phyloP scores from a whole-genome alignment of 2,888 invertebrate species.

The Standfussiana lucernea region DNA sequence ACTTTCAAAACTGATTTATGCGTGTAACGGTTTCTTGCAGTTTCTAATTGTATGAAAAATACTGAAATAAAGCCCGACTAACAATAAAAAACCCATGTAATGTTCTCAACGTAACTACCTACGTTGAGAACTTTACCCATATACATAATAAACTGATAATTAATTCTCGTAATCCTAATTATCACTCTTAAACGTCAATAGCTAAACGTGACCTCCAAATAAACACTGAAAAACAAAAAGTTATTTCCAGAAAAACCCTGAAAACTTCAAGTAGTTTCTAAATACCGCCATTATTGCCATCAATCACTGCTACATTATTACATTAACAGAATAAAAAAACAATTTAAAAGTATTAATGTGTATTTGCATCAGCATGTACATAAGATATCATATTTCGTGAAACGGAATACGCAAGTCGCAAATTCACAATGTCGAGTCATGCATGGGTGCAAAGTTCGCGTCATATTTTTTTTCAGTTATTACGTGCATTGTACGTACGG shows the following conservation, averaged over 20 bases:
- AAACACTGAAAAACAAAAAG: background rate
- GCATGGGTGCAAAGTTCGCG: background rate
- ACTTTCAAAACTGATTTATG: background rate
- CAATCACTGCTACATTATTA: background rate
- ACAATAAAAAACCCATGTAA: background rate
- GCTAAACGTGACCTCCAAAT: background rate
- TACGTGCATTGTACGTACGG: background rate
- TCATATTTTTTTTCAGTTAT: slow-evolving; percentile 33
- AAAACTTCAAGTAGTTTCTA: background rate
- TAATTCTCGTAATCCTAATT: background rate
- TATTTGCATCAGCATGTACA: slow-evolving; percentile 6
- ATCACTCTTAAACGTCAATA: background rate
- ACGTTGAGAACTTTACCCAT: no score
- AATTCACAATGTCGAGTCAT: slow-evolving; percentile 6
- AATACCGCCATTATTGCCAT: background rate
- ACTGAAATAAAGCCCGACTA: background rate
- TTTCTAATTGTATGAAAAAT: background rate
- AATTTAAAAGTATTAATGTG: background rate
- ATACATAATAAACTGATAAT: background rate
- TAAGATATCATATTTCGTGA: background rate
- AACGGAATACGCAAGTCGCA: slow-evolving; percentile 5
- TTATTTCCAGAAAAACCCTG: background rate
- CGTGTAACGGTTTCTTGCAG: background rate
- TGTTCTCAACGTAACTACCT: background rate
- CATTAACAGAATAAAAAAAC: slow-evolving; percentile 32